Base-by-base conservation (phyloP, 2,888 invertebrate species). In the Habroteleia sp. region DNA sequence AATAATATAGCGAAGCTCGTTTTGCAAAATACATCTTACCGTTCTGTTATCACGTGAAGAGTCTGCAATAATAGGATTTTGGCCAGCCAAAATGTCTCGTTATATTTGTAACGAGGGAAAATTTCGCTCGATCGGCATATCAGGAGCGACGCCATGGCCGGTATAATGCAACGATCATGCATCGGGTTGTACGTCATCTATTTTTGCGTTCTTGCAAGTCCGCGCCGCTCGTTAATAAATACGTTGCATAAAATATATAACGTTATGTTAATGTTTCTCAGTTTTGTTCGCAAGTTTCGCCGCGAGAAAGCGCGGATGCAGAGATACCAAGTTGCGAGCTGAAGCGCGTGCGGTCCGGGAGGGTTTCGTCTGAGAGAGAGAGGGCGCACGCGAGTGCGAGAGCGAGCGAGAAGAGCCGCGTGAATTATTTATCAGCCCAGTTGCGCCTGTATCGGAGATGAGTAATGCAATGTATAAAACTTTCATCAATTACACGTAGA, bases 361-460 rank as follows among this genome's bases (percentile, higher is more conserved):
- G 52, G 52, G 25, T 11, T 10, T 8, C 39, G 33, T 37, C 25
- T 52, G 52, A 29, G 42, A 42, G 33, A 68, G 37, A 44, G 62
- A 3, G 41, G 13, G 54, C 37, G 66, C 31, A 16, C 14, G 52
- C 42, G 23, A 6, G 46, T 33, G 46, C 14, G 52, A 33, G 23
- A 6, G 46, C 39, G 46, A 77, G 63, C 11, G 76, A 79, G 83
- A 83, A 80, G 77, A 78, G 76, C 80, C 79, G 79, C 79, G 85
- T 85, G 86, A 86, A 87, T 87, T 83, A 85, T 87, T 86, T 85
- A 86, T 87, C 83, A 84, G 83, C 82, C 83, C 82, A 80, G 82
- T 83, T 81, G 81, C 80, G 80, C 79, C 80, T 77, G 79, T 76
- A 63, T 68, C 75, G 71, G 66, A 75, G 75, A 71, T 71, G 76